phyloP scores from a whole-genome alignment of 2,113 vertebrate species.

The Apistogramma diplotaenia region DNA sequence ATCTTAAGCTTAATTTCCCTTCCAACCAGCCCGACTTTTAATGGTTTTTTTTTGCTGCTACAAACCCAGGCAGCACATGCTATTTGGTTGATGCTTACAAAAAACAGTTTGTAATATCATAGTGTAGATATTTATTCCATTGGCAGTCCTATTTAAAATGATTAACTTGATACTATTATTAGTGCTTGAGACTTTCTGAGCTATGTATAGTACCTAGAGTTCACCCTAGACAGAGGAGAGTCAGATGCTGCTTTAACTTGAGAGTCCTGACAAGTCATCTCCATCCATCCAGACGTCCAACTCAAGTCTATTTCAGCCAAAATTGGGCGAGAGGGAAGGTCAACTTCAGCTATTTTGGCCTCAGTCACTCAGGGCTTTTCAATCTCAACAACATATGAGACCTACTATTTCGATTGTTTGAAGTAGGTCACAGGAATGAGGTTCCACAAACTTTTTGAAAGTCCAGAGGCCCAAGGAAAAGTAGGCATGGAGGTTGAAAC shows the following conservation, averaged over 20 bases:
- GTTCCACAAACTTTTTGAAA: background rate
- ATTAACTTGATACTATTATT: background rate
- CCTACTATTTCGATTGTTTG: constrained; percentile 1
- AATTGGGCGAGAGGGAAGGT: constrained; percentile 16
- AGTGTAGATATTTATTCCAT: background rate
- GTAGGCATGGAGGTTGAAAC: background rate
- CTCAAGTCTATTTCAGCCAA: constrained; percentile 7
- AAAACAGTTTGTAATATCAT: background rate
- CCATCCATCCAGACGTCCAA: background rate
- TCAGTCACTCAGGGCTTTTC: constrained; percentile 12
- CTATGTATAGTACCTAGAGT: background rate
- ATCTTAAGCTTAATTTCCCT: constrained; percentile 23
- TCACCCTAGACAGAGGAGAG: background rate
- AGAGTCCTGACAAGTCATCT: background rate
- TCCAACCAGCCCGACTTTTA: background rate
- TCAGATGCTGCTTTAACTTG: background rate
- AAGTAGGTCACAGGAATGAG: constrained; percentile 6
- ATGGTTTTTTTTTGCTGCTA: constrained; percentile 1
- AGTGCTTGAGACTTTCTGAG: background rate
- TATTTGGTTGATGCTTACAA: background rate
- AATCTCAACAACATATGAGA: background rate
- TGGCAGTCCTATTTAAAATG: background rate
- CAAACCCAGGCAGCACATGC: background rate
- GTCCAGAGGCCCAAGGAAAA: background rate
- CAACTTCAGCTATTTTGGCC: background rate